Conservation (phyloP, 2,888 invertebrate species). For the Creontiades dilutus region DNA sequence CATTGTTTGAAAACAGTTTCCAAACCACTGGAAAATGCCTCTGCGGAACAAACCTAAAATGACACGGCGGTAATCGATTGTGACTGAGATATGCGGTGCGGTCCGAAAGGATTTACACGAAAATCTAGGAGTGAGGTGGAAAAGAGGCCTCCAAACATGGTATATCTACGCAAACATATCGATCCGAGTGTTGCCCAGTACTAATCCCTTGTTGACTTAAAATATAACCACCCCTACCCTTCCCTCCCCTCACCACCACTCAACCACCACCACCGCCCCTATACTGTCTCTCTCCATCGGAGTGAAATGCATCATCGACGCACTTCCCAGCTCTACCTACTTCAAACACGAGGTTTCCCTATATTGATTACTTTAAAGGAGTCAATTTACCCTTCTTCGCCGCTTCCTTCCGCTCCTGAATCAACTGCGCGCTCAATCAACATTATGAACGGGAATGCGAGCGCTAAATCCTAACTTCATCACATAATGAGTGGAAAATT, state of each 20-base stretch:
- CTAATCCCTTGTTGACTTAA: constrained; percentile 50
- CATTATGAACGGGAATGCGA: neutral
- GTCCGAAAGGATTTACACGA: neutral
- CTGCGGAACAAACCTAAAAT: too few species aligned
- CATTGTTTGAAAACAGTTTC: too few species aligned
- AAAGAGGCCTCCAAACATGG: constrained; percentile 48
- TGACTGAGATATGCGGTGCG: neutral
- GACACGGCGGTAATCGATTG: neutral
- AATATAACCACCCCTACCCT: constrained; percentile 25
- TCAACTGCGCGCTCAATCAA: neutral
- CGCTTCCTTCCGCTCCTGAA: neutral
- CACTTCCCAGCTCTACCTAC: neutral
- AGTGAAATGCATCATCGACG: constrained; percentile 35
- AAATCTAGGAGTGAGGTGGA: constrained; percentile 32
- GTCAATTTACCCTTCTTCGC: neutral
- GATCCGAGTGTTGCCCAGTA: constrained; percentile 45
- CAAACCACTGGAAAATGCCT: too few species aligned
- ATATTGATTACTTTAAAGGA: constrained; percentile 55
- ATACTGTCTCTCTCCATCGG: neutral
- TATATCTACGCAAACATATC: constrained; percentile 52
- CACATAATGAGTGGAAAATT: too few species aligned
- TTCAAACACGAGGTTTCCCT: constrained; percentile 42
- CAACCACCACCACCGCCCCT: too few species aligned
- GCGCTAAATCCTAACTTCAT: too few species aligned
- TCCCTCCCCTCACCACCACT: neutral